These are phyloP conservation scores for Chrysoperla carnea DNA, from an alignment of 1,140 invertebrate species.

Conservation along the genomic window DNA sequence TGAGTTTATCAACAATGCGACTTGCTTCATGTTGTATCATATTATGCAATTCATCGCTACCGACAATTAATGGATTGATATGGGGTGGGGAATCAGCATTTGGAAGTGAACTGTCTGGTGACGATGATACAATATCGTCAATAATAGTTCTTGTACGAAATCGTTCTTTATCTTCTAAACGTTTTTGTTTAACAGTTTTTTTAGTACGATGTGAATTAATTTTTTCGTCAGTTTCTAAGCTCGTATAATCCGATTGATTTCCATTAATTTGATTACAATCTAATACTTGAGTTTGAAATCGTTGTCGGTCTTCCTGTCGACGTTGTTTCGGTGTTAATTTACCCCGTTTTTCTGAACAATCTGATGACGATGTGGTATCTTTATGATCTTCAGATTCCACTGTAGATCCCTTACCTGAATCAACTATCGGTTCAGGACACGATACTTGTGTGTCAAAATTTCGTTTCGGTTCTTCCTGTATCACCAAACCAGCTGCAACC, in stretches of 20 bases:
- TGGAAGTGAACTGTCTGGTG: constrained; percentile 8
- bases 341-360: not conserved
- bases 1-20: constrained; percentile 30
- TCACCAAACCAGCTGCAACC: constrained; percentile 37
- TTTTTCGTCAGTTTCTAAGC: not conserved
- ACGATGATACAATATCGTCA: constrained; percentile 23
- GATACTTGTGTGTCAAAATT: constrained; percentile 20
- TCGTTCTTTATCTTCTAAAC: constrained; percentile 37
- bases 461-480: constrained; percentile 15
- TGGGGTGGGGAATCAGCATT: constrained; percentile 5
- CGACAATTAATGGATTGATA: constrained; percentile 12
- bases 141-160: constrained; percentile 42
- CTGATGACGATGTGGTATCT: constrained; percentile 11
- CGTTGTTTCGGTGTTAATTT: constrained; percentile 47
- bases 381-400: constrained; percentile 15
- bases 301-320: constrained; percentile 40
- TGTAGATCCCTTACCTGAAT: constrained; percentile 8
- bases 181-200: constrained; percentile 33
- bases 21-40: constrained; percentile 34
- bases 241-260: not conserved
- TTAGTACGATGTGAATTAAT: not conserved
- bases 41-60: constrained; percentile 25
- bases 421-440: constrained; percentile 17
- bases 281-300: constrained; percentile 51
- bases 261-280: constrained; percentile 10